Base-by-base conservation (phyloP, 2,797 vertebrate species). In the Passerculus sandwichensis region DNA sequence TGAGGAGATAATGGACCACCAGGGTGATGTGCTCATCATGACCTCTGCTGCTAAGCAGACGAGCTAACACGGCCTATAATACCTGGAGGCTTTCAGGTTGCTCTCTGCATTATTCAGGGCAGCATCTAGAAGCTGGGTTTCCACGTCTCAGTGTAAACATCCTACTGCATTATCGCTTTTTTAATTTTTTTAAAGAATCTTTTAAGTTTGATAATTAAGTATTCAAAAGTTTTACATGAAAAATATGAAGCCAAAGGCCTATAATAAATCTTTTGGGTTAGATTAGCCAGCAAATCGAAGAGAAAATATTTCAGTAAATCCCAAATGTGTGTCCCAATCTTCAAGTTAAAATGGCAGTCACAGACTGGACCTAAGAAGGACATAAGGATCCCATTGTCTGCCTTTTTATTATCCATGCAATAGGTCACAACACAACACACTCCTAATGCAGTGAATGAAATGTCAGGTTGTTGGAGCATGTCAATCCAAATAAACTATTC, bases 21-120 rank as follows among this genome's bases (percentile, higher is more conserved):
- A 8, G 75, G 88, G 85, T 95, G 86, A 92, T 87, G 38, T 85
- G 92, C 89, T 93, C 61, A 71, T 93, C 92, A 67, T 94, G 90
- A 95, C 94, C 92, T 95, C 71, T 93, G 75, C 66, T 89, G 86
- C 93, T 94, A 93, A 96, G 93, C 88, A 94, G 92, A 93, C 71
- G 93, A 95, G 83, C 48, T 89, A 76, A 96, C 95, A 94, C 0
- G 9, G 67, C 53, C 57, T 81, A 5, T 90, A 88, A 48, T 78
- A 95, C 74, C 77, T 82, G 45, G 59, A 94, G 86, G 38, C 67
- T 84, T 95, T 87, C 67, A 71, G 57, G 84, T 76, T 93, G 56
- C 47, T 59, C 42, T 83, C 61, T 21, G 11, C 64, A 57, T 87
- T 57, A 53, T 73, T 80, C 53, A 83, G 81, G 42, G 57, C 57